A percentile compares a stretch with the other conserved stretches of the same genome.
Evolutionary conservation across 2,797 vertebrate species (phyloP).

Genomic region (Epinephelus malabaricus): DNA sequence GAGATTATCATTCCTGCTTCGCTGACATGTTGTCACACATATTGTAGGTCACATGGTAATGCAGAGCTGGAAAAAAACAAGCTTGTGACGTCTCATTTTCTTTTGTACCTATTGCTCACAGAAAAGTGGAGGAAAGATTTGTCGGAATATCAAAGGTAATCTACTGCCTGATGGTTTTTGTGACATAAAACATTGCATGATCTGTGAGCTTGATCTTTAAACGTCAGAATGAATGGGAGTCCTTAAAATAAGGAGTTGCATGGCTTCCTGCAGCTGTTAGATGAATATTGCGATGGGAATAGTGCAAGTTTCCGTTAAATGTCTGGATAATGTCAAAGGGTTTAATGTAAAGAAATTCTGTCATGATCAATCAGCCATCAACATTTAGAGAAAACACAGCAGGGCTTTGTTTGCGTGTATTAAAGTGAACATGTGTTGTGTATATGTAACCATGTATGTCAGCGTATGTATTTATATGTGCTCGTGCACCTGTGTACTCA

Average conservation of each 20-base stretch:
- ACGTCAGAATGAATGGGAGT: background rate
- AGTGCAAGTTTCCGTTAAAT: background rate
- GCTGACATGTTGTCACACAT: constrained; percentile 41
- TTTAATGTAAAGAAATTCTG: background rate
- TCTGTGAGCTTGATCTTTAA: background rate
- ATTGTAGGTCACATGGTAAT: constrained; percentile 22
- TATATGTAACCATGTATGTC: background rate
- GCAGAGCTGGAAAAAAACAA: constrained; percentile 1
- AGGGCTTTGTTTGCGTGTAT: background rate
- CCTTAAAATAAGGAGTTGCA: background rate
- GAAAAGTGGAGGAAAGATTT: background rate
- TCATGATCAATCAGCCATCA: background rate
- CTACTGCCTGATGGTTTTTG: background rate
- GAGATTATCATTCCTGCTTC: constrained; percentile 47
- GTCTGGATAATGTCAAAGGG: background rate
- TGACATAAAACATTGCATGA: background rate
- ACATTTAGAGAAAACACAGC: background rate
- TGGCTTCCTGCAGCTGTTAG: background rate
- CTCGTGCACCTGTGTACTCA: background rate
- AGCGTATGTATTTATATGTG: background rate
- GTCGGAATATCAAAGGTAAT: background rate
- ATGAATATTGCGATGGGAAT: background rate
- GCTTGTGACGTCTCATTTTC: constrained; percentile 7
- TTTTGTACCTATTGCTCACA: background rate
- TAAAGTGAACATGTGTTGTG: background rate